Percentiles rank a stretch among this genome's conserved stretches.
phyloP scores from a whole-genome alignment of 2,113 vertebrate species.

The Oreochromis spilurus region DNA sequence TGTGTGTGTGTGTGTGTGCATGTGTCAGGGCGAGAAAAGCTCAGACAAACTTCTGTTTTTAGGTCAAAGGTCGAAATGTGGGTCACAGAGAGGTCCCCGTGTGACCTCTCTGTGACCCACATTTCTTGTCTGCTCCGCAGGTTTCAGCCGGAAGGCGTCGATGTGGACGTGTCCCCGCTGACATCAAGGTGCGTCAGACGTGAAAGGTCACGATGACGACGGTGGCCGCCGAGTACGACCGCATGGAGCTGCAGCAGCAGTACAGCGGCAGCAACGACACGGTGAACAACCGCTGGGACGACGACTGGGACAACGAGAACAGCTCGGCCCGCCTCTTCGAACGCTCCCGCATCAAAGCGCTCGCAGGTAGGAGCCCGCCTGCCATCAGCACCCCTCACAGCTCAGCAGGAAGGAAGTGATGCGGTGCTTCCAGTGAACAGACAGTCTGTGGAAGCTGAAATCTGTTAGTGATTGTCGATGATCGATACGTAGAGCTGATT shows the following conservation, averaged over 20 bases:
- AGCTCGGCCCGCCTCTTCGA: conserved; percentile 94
- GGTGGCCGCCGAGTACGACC: conserved; percentile 88
- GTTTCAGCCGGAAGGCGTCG: conserved; percentile 72
- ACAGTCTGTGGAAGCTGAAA: neutral
- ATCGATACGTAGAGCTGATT: neutral
- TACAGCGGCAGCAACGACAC: conserved; percentile 80
- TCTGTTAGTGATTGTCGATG: neutral
- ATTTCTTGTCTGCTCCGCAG: neutral
- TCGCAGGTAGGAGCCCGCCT: conserved; percentile 79
- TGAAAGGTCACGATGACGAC: conserved; percentile 85
- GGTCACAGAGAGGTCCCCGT: too few relatives aligned
- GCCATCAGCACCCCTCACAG: neutral
- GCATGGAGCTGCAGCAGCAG: conserved; percentile 93
- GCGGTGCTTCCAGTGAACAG: neutral
- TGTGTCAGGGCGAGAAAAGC: rapidly evolving
- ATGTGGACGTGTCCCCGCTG: conserved; percentile 76
- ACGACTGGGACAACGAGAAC: conserved; percentile 97
- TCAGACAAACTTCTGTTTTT: neutral
- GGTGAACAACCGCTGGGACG: conserved; percentile 95
- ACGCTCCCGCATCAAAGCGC: conserved; percentile 92
- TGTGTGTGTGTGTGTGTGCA: rapidly evolving
- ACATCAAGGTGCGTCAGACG: conserved; percentile 40
- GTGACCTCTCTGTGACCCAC: neutral
- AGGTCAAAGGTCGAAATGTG: neutral
- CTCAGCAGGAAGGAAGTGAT: neutral